phyloP scores from a whole-genome alignment of 2,113 vertebrate species.

The Sminthopsis crassicaudata region DNA sequence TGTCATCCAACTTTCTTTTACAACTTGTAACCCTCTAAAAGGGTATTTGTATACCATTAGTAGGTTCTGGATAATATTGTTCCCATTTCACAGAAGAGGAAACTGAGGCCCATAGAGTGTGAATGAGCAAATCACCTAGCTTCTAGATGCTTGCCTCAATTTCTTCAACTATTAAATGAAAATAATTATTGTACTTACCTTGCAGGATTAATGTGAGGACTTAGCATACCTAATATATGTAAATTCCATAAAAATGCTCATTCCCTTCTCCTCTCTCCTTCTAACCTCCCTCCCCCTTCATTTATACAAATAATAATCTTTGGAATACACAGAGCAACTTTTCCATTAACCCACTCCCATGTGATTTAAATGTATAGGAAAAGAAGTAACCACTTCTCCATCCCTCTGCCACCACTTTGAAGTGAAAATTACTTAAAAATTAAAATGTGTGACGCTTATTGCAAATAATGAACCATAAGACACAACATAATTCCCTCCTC shows the following conservation, averaged over 20 bases:
- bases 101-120: not conserved
- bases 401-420: not conserved
- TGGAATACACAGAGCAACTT: not conserved
- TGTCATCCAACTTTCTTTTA: not conserved
- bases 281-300: not conserved
- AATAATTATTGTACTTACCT: not conserved
- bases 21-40: not conserved
- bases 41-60: not conserved
- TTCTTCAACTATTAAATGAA: not conserved
- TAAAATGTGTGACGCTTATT: not conserved
- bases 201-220: not conserved
- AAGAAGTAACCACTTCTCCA: not conserved
- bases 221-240: not conserved
- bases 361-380: not conserved
- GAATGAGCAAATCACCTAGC: not conserved
- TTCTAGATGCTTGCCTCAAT: not conserved
- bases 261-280: not conserved
- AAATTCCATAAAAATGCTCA: not conserved
- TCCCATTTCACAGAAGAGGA: not conserved
- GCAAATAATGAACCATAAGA: not conserved
- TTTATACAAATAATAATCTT: not conserved
- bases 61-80: not conserved
- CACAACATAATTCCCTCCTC: accelerated
- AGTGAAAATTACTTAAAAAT: not conserved
- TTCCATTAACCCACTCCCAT: not conserved